Conservation (phyloP, 1,140 invertebrate species). For the Asobara japonica region DNA sequence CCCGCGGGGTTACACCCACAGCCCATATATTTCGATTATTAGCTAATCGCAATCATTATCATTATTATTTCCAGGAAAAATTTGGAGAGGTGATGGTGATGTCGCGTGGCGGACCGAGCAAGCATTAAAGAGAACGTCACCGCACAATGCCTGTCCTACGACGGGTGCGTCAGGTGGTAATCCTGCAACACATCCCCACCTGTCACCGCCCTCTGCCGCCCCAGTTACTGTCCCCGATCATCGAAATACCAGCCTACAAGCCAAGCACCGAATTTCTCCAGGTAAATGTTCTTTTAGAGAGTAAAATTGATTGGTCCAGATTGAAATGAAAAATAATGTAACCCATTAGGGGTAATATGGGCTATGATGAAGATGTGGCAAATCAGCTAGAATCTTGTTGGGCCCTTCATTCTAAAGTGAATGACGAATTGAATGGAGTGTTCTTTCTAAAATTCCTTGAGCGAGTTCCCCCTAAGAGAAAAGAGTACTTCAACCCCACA, state of each 20-base stretch:
- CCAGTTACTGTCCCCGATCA: conserved; percentile 60
- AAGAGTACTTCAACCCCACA: conserved; percentile 40
- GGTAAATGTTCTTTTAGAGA: conserved; percentile 49
- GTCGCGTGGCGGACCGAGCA: conserved; percentile 60
- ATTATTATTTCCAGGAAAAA: conserved; percentile 53
- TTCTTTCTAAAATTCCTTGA: not conserved
- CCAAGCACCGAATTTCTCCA: conserved; percentile 60
- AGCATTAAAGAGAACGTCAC: conserved; percentile 57
- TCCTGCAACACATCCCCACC: conserved; percentile 55
- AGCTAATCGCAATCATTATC: no score
- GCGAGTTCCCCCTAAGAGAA: conserved; percentile 39
- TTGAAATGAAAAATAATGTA: no score
- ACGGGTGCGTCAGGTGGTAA: conserved; percentile 51
- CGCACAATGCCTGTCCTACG: conserved; percentile 53
- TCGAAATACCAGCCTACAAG: conserved; percentile 55
- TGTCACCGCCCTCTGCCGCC: conserved; percentile 58
- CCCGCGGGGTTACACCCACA: no score
- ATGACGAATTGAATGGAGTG: not conserved
- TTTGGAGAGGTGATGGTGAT: conserved; percentile 62
- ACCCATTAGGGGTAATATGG: no score
- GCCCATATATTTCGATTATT: no score
- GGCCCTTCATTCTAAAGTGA: not conserved
- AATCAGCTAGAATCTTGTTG: no score
- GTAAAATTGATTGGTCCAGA: no score
- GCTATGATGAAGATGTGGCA: no score